Evolutionary conservation across 2,113 vertebrate species (phyloP).

Genomic region (Butorides virescens): DNA sequence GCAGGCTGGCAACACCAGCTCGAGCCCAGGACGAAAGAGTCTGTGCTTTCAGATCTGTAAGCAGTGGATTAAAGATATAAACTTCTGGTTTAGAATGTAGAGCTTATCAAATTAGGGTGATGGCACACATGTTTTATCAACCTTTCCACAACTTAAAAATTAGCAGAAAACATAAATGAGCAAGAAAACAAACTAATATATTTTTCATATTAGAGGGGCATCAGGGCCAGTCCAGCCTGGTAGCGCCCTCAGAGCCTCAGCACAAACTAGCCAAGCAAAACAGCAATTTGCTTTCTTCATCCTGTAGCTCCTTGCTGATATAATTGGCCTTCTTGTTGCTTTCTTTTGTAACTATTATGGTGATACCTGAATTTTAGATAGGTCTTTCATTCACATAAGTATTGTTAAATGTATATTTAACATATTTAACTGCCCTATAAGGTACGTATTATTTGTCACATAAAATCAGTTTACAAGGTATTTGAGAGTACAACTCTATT

Average conservation of each 20-base stretch:
- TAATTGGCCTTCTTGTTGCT: background rate
- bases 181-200: background rate
- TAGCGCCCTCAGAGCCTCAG: background rate
- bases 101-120: background rate
- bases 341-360: background rate
- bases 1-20: background rate
- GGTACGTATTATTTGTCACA: background rate
- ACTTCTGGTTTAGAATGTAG: background rate
- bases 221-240: too few relatives aligned
- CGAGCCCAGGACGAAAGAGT: background rate
- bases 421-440: background rate
- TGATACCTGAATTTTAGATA: background rate
- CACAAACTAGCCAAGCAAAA: accelerated
- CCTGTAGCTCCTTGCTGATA: background rate
- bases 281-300: background rate
- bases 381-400: background rate
- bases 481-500: background rate
- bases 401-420: background rate
- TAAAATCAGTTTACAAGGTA: background rate
- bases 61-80: background rate
- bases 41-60: background rate
- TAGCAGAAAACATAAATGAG: background rate
- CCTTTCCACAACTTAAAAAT: background rate
- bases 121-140: background rate
- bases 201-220: accelerated